A percentile compares a stretch with the other conserved stretches of the same genome.
These are phyloP conservation scores for Trichogramma evanescens DNA, from an alignment of 2,888 invertebrate species.

Conservation along the genomic window DNA sequence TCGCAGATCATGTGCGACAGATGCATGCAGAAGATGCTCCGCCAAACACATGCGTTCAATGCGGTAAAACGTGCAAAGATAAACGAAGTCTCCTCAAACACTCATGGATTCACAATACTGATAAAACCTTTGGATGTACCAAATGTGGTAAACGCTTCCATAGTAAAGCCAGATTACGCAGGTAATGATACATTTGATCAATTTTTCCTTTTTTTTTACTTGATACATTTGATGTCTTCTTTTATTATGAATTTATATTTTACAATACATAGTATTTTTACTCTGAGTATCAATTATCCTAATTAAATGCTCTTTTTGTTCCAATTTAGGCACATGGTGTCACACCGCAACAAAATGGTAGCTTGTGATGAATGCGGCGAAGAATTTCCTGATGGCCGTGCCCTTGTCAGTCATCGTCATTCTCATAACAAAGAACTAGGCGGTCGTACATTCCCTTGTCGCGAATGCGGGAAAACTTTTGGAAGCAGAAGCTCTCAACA, in stretches of 20 bases:
- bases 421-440: conserved; percentile 54
- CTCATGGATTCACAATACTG: conserved; percentile 62
- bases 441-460: conserved; percentile 68
- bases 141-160: conserved; percentile 67
- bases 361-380: conserved; percentile 64
- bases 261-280: too few relatives aligned
- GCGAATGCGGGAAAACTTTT: conserved; percentile 79
- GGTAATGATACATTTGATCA: conserved; percentile 31
- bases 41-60: conserved; percentile 60
- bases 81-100: conserved; percentile 61
- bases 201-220: background rate
- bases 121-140: conserved; percentile 58
- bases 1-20: conserved; percentile 58
- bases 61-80: conserved; percentile 65
- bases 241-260: background rate
- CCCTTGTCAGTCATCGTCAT: conserved; percentile 64
- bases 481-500: conserved; percentile 80
- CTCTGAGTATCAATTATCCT: too few relatives aligned
- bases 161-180: conserved; percentile 56
- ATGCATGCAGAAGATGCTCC: conserved; percentile 57
- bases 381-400: conserved; percentile 64
- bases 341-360: conserved; percentile 65
- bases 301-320: background rate
- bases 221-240: background rate
- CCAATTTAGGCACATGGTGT: conserved; percentile 58